Evolutionary conservation across 92 coral and sea anemone species (phyloP).

Genomic region (Desmophyllum pertusum): DNA sequence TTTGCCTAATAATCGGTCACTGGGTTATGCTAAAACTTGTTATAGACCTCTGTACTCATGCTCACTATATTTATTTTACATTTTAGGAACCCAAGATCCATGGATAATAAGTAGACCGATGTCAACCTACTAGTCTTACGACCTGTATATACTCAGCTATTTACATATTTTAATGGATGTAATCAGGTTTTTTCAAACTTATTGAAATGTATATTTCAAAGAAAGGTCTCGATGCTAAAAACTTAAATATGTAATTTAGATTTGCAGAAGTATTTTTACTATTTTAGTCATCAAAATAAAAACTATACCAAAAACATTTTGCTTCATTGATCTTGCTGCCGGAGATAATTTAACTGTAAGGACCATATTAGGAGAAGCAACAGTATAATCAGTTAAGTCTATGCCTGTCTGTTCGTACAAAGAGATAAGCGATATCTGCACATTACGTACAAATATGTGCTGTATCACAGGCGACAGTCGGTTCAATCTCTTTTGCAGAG

Average conservation of each 20-base stretch:
- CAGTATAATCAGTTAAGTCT: no score
- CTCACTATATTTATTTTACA: background rate
- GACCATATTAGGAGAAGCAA: no score
- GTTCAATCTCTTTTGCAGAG: no score
- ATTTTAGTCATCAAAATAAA: background rate
- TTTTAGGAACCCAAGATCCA: conserved; percentile 30
- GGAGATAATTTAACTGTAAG: no score
- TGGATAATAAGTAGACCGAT: conserved; percentile 4
- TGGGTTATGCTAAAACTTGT: no score
- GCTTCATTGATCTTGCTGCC: background rate
- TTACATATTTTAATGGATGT: background rate
- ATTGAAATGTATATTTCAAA: background rate
- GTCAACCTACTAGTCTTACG: background rate
- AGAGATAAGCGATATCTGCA: no score
- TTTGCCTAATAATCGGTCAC: no score
- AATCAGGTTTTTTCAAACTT: background rate
- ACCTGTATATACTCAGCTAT: no score
- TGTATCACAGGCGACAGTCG: no score
- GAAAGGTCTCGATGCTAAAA: background rate
- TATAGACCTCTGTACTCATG: background rate
- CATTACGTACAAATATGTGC: no score
- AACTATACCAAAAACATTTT: background rate
- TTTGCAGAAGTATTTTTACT: background rate
- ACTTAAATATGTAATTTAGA: background rate
- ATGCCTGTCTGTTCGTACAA: no score